A percentile compares a stretch with the other conserved stretches of the same genome.
Evolutionary conservation across 2,797 vertebrate species (phyloP).

Genomic region (Darevskia mixta): DNA sequence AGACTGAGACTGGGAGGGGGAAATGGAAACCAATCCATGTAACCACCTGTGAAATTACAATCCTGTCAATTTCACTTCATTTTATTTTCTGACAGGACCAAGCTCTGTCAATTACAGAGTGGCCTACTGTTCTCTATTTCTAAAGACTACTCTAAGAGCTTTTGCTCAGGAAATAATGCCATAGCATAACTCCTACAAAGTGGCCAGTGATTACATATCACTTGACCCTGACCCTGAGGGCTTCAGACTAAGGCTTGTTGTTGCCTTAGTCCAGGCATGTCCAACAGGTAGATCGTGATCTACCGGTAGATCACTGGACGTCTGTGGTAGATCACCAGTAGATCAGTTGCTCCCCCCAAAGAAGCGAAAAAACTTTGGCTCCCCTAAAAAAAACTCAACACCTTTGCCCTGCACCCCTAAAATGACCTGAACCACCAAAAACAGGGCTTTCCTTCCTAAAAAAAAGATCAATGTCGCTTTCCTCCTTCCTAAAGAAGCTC

Average conservation of each 20-base stretch:
- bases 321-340: no score
- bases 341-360: no score
- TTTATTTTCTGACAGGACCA: conserved; percentile 9
- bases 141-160: conserved; percentile 18
- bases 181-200: conserved; percentile 59
- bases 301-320: no score
- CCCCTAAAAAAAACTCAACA: no score
- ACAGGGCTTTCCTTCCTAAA: no score
- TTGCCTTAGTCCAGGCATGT: conserved; percentile 13
- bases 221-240: conserved; percentile 57
- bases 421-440: no score
- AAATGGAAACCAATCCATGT: conserved; percentile 3
- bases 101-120: background rate
- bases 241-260: conserved; percentile 13
- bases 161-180: conserved; percentile 58
- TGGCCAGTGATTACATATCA: conserved; percentile 56
- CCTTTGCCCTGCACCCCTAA: no score
- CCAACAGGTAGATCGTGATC: no score
- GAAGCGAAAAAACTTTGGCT: no score
- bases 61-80: conserved; percentile 51
- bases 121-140: conserved; percentile 21
- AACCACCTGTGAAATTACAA: background rate
- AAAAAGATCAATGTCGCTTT: no score
- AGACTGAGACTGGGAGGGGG: background rate
- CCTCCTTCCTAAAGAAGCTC: no score